Percentiles rank a stretch among this genome's conserved stretches.
Evolutionary conservation across 2,888 invertebrate species (phyloP).

Genomic region (Sicus ferrugineus): DNA sequence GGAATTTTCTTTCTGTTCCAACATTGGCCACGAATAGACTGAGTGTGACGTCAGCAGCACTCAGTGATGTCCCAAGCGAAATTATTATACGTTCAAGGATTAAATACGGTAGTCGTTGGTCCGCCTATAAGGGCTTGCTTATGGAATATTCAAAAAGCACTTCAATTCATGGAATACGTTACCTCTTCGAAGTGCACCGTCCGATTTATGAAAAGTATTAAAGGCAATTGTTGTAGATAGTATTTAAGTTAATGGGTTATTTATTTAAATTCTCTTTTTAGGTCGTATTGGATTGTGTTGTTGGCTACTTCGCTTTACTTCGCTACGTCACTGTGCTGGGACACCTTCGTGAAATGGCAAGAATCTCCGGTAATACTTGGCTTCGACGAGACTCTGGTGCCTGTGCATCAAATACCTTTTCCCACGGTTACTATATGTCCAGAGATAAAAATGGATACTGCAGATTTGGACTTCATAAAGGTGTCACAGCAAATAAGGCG

Average conservation of each 20-base stretch:
- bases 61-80: slow-evolving; percentile 61
- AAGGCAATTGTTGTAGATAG: not conserved
- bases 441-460: slow-evolving; percentile 60
- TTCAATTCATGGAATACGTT: slow-evolving; percentile 61
- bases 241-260: not conserved
- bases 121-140: slow-evolving; percentile 56
- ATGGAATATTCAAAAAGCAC: slow-evolving; percentile 60
- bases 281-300: slow-evolving; percentile 56
- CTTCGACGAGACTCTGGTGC: slow-evolving; percentile 60
- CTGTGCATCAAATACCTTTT: slow-evolving; percentile 59
- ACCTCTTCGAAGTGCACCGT: slow-evolving; percentile 58
- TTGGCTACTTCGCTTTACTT: slow-evolving; percentile 56
- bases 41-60: slow-evolving; percentile 54
- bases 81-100: slow-evolving; percentile 60
- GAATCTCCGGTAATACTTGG: slow-evolving; percentile 59
- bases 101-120: slow-evolving; percentile 55
- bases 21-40: slow-evolving; percentile 43
- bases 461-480: slow-evolving; percentile 54
- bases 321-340: slow-evolving; percentile 56
- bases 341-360: slow-evolving; percentile 58
- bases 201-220: slow-evolving; percentile 59
- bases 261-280: slow-evolving; percentile 34
- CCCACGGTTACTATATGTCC: slow-evolving; percentile 62
- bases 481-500: slow-evolving; percentile 49
- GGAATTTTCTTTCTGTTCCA: slow-evolving; percentile 48